Base-by-base conservation (phyloP, 2,888 invertebrate genomes). In the Hemithea aestivaria region DNA sequence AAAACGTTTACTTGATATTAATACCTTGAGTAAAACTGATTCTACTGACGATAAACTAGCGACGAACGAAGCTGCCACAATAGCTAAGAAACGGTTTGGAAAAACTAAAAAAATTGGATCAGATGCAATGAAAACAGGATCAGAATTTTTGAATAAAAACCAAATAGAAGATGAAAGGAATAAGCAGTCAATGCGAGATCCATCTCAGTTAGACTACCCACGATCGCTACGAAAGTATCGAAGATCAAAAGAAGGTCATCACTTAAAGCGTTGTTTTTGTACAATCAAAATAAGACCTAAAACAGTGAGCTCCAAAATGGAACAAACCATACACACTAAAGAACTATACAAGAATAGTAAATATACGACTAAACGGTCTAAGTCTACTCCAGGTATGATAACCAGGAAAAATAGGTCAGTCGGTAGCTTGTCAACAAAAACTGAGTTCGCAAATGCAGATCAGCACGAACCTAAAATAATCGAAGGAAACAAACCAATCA, bases 221-320 rank as follows among this genome's bases (percentile, higher is more conserved):
- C n/a, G n/a, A n/a, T n/a, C n/a, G n/a, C n/a, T n/a, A n/a, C n/a
- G n/a, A n/a, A n/a, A n/a, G n/a, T n/a, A n/a, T n/a, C n/a, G 7
- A 12, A 41, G 12, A n/a, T 10, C 20, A 10, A 22, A 28, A 29
- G 30, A 24, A 6, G 29, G 38, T 10, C 36, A 53, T 36, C 48
- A 41, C 12, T 51, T 62, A 12, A 61, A 53, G 26, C 47, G 58
- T 27, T 62, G 66, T 42, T 42, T 61, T 11, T 65, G 66, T 35
- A 53, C 53, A n/a, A 40, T 58, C 6, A 58, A 57, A 42, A 43
- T 61, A 35, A 62, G 58, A 47, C 29, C 46, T 1, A 56, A 51
- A 33, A 39, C 45, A 7, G 39, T 29, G 0, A 51, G 40, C 43
- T 16, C 7, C 24, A 12, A 58, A 51, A 51, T 22, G 35, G 4